Evolutionary conservation across 2,888 invertebrate species (phyloP).

Genomic region (Congeria kusceri): DNA sequence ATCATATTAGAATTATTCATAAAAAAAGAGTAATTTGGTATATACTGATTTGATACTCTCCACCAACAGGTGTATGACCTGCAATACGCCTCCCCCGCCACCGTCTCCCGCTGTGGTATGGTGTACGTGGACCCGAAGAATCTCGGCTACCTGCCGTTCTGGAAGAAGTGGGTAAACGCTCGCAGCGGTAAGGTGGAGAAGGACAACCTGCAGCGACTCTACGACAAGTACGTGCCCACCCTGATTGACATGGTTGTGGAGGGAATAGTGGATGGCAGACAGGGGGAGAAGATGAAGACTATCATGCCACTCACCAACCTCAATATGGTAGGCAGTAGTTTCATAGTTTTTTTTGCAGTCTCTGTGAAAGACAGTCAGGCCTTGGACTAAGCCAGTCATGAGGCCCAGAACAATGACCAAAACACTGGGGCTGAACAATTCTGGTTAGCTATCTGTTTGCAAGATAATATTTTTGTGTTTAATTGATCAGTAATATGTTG

Average conservation of each 20-base stretch:
- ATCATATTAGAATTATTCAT: too few relatives aligned
- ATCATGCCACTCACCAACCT: slow-evolving; percentile 94
- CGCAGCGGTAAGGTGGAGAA: slow-evolving; percentile 77
- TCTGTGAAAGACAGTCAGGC: too few relatives aligned
- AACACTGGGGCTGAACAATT: too few relatives aligned
- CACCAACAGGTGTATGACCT: slow-evolving; percentile 91
- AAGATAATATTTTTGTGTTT: too few relatives aligned
- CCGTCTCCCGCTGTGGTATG: slow-evolving; percentile 96
- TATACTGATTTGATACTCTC: too few relatives aligned
- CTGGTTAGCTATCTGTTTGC: too few relatives aligned
- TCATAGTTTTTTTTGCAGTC: neutral
- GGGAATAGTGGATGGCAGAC: slow-evolving; percentile 89
- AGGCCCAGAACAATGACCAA: too few relatives aligned
- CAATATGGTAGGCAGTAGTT: slow-evolving; percentile 90
- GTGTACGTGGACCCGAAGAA: slow-evolving; percentile 97
- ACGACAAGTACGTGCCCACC: slow-evolving; percentile 91
- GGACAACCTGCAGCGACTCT: slow-evolving; percentile 86
- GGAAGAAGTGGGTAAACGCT: slow-evolving; percentile 91
- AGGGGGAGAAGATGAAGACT: slow-evolving; percentile 90
- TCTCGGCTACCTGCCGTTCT: slow-evolving; percentile 93
- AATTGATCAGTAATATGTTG: too few relatives aligned
- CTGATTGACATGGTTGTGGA: slow-evolving; percentile 91
- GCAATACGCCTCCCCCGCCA: slow-evolving; percentile 96
- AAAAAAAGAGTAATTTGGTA: too few relatives aligned
- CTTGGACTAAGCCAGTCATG: too few relatives aligned